These are phyloP conservation scores for Drosophila ambigua DNA, from an alignment of 1,140 invertebrate genomes.

Conservation along the genomic window DNA sequence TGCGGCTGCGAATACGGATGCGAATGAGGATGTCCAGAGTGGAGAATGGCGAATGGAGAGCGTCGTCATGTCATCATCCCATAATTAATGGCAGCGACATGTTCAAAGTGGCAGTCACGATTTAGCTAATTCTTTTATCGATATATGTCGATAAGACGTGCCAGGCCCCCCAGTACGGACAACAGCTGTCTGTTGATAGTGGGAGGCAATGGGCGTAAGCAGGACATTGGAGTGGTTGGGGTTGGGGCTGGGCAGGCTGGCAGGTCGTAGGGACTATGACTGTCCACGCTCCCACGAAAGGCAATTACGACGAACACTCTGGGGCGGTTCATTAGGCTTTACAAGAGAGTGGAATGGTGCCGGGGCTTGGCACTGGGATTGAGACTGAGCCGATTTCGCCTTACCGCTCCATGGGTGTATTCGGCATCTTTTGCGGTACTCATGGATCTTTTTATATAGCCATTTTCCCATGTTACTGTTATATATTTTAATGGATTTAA, in stretches of 20 bases:
- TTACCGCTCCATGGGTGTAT: neutral
- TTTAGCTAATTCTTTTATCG: slow-evolving; percentile 82
- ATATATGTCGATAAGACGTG: slow-evolving; percentile 81
- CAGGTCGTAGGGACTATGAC: no score
- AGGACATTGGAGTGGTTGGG: neutral
- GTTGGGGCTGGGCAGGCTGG: neutral
- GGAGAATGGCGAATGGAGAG: slow-evolving; percentile 36
- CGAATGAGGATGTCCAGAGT: slow-evolving; percentile 17
- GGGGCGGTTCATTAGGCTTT: slow-evolving; percentile 53
- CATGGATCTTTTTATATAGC: no score
- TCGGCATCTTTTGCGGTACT: no score
- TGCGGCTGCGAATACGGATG: slow-evolving; percentile 7
- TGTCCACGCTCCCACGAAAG: neutral
- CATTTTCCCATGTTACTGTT: no score
- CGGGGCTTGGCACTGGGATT: neutral
- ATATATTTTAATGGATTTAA: no score
- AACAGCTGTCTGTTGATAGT: slow-evolving; percentile 41
- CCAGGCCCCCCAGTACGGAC: slow-evolving; percentile 25
- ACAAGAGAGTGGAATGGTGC: slow-evolving; percentile 3
- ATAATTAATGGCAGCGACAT: slow-evolving; percentile 83
- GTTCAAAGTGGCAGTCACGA: slow-evolving; percentile 78
- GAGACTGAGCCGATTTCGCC: slow-evolving; percentile 26
- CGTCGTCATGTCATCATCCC: slow-evolving; percentile 61
- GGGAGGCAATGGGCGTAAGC: neutral
- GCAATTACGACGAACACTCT: slow-evolving; percentile 57